Evolutionary conservation across 2,797 vertebrate genomes (phyloP).

Genomic region (Acanthis flammea): DNA sequence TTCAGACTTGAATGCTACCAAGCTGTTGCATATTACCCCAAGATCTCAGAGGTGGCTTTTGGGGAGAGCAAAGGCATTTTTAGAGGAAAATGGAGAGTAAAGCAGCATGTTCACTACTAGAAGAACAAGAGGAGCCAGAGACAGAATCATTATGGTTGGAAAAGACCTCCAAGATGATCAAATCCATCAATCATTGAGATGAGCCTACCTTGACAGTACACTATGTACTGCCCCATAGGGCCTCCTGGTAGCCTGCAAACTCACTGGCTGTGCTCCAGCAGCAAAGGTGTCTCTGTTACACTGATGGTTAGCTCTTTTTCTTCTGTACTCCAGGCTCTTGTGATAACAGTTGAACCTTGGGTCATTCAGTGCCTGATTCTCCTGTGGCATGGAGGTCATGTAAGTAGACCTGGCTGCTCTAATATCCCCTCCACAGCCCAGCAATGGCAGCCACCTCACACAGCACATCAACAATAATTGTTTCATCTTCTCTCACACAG

Average conservation of each 20-base stretch:
- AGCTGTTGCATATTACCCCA: not conserved
- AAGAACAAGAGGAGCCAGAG: not conserved
- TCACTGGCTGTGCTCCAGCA: not conserved
- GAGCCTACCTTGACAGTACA: not conserved
- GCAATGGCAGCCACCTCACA: not conserved
- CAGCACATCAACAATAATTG: not conserved
- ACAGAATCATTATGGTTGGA: not conserved
- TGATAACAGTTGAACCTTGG: not conserved
- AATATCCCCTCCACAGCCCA: not conserved
- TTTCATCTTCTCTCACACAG: not conserved
- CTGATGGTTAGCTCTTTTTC: not conserved
- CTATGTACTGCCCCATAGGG: not conserved
- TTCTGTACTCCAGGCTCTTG: not conserved
- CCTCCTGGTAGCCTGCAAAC: not conserved
- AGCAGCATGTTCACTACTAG: not conserved
- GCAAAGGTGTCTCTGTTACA: not conserved
- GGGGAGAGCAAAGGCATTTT: not conserved
- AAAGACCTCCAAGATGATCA: not conserved
- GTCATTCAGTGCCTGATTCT: not conserved
- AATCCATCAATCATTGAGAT: not conserved
- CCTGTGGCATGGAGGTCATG: not conserved
- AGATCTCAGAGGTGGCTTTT: not conserved
- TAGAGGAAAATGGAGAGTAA: not conserved
- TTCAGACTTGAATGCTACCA: not conserved
- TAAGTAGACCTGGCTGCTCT: not conserved